Percentiles rank a stretch among this genome's conserved stretches.
Conservation (phyloP, 2,797 vertebrate genomes). For the Graptemys geographica region DNA sequence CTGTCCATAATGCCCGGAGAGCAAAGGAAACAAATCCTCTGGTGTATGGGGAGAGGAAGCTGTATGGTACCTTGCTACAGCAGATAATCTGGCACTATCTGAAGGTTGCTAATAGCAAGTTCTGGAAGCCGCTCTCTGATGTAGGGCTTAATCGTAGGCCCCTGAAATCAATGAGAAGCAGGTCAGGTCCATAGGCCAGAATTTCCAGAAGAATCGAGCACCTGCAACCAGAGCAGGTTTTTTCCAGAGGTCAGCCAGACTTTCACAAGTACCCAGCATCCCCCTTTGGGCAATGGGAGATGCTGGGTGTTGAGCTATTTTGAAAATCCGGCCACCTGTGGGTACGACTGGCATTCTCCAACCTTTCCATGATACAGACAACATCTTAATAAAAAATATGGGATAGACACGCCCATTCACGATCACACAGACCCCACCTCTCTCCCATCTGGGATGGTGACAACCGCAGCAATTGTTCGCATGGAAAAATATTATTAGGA, state of each 20-base stretch:
- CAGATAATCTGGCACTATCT: not conserved
- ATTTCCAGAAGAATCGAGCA: not conserved
- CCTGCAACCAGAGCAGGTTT: not conserved
- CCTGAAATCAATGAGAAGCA: not conserved
- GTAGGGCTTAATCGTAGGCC: not conserved
- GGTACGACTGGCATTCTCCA: not conserved
- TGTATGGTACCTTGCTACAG: not conserved
- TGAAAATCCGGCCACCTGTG: not conserved
- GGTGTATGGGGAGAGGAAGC: not conserved
- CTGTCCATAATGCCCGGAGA: not conserved
- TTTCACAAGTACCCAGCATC: not conserved
- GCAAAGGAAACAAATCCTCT: not conserved
- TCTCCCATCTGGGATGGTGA: not conserved
- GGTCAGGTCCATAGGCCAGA: not conserved
- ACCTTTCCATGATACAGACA: not conserved
- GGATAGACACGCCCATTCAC: not conserved
- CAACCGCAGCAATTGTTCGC: not conserved
- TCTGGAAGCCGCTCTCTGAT: not conserved
- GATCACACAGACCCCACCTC: not conserved
- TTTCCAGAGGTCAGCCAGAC: not conserved
- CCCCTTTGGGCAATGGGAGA: not conserved
- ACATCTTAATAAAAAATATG: not conserved
- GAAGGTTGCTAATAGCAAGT: not conserved
- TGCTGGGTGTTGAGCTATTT: not conserved
- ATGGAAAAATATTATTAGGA: not conserved